Conservation (phyloP, 2,888 invertebrate genomes). For the Caenorhabditis imperialis region DNA sequence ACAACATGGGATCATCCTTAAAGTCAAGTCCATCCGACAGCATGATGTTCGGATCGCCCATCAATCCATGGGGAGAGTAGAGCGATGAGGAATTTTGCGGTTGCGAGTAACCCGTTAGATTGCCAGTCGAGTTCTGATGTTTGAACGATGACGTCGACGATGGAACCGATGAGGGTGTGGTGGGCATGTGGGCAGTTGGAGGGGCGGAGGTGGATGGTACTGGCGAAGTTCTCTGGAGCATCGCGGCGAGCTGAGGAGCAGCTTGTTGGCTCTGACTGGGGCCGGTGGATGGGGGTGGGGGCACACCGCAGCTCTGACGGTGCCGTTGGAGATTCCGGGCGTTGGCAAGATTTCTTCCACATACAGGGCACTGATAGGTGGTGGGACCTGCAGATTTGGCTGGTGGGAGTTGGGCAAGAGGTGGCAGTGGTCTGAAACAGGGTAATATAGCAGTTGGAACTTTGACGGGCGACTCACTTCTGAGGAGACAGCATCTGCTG, state of each 20-base stretch:
- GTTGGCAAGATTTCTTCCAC: conserved; percentile 9
- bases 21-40: conserved; percentile 13
- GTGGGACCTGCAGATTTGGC: background rate
- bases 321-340: conserved; percentile 32
- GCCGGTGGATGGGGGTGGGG: background rate
- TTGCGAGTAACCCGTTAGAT: background rate
- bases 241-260: conserved; percentile 20
- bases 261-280: too few species aligned
- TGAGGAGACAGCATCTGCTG: conserved; percentile 1
- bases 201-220: conserved; percentile 11
- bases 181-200: too few species aligned
- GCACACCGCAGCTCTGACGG: conserved; percentile 10
- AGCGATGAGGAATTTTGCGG: conserved; percentile 4
- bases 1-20: conserved; percentile 25
- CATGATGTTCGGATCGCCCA: conserved; percentile 21
- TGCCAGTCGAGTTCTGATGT: conserved; percentile 20
- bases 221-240: conserved; percentile 28
- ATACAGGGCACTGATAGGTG: conserved; percentile 20
- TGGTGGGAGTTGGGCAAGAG: conserved; percentile 1
- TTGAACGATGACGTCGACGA: conserved; percentile 2
- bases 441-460: background rate
- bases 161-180: background rate
- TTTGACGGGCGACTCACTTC: background rate
- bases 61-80: conserved; percentile 27
- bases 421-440: background rate